Evolutionary conservation across 2,888 invertebrate species (phyloP).

Genomic region (Drosophila basisetae): DNA sequence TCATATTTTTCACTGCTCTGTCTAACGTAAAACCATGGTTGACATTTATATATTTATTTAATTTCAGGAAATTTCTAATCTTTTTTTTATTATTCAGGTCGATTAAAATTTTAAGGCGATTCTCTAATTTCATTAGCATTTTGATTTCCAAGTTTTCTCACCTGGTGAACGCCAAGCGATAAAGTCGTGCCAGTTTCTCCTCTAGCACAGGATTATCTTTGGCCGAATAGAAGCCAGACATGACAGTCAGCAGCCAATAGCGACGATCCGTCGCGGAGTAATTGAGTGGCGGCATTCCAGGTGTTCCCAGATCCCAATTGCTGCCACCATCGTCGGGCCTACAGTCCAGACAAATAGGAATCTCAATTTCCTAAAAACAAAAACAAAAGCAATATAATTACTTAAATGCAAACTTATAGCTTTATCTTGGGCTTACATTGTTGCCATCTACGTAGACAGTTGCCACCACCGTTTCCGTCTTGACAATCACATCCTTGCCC

Average conservation of each 20-base stretch:
- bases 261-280: slow-evolving; percentile 87
- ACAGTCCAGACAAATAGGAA: slow-evolving; percentile 84
- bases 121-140: not conserved
- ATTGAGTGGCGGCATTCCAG: slow-evolving; percentile 80
- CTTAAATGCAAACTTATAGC: not conserved
- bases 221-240: slow-evolving; percentile 86
- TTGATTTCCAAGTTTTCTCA: slow-evolving; percentile 72
- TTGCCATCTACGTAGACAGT: slow-evolving; percentile 89
- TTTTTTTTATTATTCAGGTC: not conserved
- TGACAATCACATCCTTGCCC: slow-evolving; percentile 87
- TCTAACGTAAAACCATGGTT: not conserved
- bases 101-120: not conserved
- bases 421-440: slow-evolving; percentile 72
- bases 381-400: slow-evolving; percentile 2
- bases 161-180: slow-evolving; percentile 93
- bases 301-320: slow-evolving; percentile 75
- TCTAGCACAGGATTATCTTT: slow-evolving; percentile 89
- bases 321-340: slow-evolving; percentile 80
- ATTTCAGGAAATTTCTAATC: not conserved
- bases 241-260: slow-evolving; percentile 93
- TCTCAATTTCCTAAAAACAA: slow-evolving; percentile 80
- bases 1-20: not conserved
- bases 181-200: slow-evolving; percentile 90
- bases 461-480: slow-evolving; percentile 89
- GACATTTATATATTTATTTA: not conserved